A percentile compares a stretch with the other conserved stretches of the same genome.
phyloP scores from a whole-genome alignment of 2,797 vertebrate species.

The Sylvilagus floridanus region DNA sequence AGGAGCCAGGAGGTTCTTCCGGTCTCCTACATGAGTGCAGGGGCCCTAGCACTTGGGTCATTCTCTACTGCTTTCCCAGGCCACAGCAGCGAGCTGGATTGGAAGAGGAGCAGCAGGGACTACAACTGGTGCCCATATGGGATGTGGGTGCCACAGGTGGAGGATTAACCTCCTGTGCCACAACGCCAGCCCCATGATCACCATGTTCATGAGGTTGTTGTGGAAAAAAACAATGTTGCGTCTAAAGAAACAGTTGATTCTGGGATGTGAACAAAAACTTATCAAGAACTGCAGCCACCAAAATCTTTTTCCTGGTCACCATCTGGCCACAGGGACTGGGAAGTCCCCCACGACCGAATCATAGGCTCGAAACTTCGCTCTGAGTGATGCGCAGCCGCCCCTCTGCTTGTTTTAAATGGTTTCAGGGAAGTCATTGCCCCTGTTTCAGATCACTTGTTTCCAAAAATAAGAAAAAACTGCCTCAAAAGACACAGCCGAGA shows the following conservation, averaged over 20 bases:
- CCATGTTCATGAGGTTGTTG: neutral
- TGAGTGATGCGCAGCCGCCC: fast-evolving
- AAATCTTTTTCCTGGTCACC: neutral
- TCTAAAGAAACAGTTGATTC: neutral
- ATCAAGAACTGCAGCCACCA: neutral
- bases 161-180: too few species aligned
- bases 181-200: too few species aligned
- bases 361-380: neutral
- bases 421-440: neutral
- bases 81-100: too few species aligned
- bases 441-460: neutral
- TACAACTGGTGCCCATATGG: too few species aligned
- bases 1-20: too few species aligned
- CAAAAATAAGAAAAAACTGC: neutral
- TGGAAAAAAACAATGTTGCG: neutral
- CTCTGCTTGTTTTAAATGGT: neutral
- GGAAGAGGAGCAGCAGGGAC: too few species aligned
- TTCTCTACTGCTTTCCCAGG: too few species aligned
- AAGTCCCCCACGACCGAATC: neutral
- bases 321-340: neutral
- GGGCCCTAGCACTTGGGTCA: too few species aligned
- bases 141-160: too few species aligned
- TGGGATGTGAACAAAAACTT: neutral
- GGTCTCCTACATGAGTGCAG: too few species aligned
- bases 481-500: neutral